Conservation (phyloP, 2,888 invertebrate species). For the Sminthurides aquaticus region DNA sequence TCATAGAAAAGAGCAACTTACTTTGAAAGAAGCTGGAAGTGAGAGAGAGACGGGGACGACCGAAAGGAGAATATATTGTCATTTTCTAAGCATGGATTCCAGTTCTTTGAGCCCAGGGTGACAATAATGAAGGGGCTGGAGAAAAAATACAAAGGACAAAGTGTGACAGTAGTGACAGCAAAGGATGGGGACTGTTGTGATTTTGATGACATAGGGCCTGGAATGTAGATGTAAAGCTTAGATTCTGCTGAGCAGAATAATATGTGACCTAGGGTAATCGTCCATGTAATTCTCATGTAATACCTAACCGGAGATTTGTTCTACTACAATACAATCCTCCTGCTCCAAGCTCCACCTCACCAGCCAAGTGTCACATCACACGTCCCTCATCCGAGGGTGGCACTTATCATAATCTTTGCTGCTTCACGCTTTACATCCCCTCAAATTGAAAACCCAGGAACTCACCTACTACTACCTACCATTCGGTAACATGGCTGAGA, state of each 20-base stretch:
- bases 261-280: slow-evolving; percentile 3
- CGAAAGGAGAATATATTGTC: too few species aligned
- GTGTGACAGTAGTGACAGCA: background rate
- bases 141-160: background rate
- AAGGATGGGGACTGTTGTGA: background rate
- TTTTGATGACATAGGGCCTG: background rate
- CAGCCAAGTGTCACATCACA: background rate
- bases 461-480: background rate
- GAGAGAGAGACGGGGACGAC: too few species aligned
- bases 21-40: too few species aligned
- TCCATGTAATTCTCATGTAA: slow-evolving; percentile 4
- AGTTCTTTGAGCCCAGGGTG: too few species aligned
- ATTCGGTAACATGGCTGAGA: too few species aligned
- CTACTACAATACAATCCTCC: background rate
- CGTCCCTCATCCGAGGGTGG: background rate
- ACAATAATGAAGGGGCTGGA: too few species aligned
- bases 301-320: background rate
- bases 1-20: too few species aligned
- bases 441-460: background rate
- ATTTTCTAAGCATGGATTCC: too few species aligned
- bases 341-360: too few species aligned
- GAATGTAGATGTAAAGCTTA: too few species aligned
- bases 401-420: background rate
- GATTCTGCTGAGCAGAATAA: too few species aligned
- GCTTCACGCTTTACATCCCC: background rate